Percentiles rank a stretch among this genome's conserved stretches.
Conservation (phyloP, 1,140 invertebrate species). For the Drosophila triauraria region DNA sequence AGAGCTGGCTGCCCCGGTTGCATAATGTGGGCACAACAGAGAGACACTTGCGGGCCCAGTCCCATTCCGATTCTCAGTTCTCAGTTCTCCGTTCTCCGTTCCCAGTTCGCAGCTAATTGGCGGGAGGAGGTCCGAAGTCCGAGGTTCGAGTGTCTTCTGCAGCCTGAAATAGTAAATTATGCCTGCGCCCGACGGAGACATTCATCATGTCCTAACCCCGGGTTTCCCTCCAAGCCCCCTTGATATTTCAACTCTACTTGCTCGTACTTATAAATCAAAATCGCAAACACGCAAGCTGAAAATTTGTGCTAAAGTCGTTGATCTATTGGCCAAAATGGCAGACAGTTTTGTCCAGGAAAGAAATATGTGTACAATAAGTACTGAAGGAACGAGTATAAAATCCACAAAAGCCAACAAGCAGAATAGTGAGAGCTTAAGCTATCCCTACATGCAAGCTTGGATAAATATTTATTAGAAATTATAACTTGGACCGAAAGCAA, state of each 20-base stretch:
- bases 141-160: slow-evolving; percentile 42
- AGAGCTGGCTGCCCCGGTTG: slow-evolving; percentile 61
- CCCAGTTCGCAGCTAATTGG: slow-evolving; percentile 42
- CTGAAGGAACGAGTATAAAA: slow-evolving; percentile 17
- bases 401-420: not conserved
- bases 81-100: slow-evolving; percentile 12
- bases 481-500: not conserved
- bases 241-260: slow-evolving; percentile 65
- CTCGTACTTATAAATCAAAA: slow-evolving; percentile 81
- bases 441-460: not conserved
- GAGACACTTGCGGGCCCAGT: slow-evolving; percentile 32
- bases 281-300: slow-evolving; percentile 68
- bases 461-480: slow-evolving; percentile 11
- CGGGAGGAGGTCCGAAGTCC: slow-evolving; percentile 21
- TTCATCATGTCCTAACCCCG: slow-evolving; percentile 61
- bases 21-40: slow-evolving; percentile 80
- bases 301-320: slow-evolving; percentile 59
- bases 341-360: slow-evolving; percentile 34
- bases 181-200: slow-evolving; percentile 66
- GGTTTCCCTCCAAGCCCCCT: slow-evolving; percentile 29
- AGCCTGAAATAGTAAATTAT: slow-evolving; percentile 53
- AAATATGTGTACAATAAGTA: slow-evolving; percentile 56
- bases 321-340: slow-evolving; percentile 67
- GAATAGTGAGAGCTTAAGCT: too few relatives aligned
- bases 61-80: slow-evolving; percentile 12